Evolutionary conservation across 2,888 invertebrate species (phyloP).

Genomic region (Octodonta nipae): DNA sequence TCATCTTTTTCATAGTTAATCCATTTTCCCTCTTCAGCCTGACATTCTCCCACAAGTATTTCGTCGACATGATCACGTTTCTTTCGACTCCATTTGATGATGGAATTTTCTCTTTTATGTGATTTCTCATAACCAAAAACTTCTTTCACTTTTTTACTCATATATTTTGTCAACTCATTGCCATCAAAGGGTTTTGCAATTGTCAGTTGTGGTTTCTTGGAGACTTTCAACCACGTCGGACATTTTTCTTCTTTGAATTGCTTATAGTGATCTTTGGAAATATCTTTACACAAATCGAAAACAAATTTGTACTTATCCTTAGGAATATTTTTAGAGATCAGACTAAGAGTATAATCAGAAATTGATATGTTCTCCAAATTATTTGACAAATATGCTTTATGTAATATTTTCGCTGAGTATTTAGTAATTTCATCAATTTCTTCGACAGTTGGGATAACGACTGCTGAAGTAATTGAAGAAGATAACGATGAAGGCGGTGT

Average conservation of each 20-base stretch:
- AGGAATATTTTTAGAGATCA: constrained; percentile 26
- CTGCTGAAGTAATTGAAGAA: neutral
- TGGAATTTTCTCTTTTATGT: constrained; percentile 41
- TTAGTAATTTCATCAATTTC: constrained; percentile 37
- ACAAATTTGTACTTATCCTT: constrained; percentile 45
- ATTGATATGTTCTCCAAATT: constrained; percentile 25
- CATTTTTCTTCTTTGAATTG: constrained; percentile 31
- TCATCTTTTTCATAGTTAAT: constrained; percentile 61
- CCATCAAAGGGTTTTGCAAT: constrained; percentile 37
- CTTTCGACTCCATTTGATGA: constrained; percentile 49
- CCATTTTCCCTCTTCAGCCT: constrained; percentile 61
- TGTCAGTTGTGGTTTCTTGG: constrained; percentile 28
- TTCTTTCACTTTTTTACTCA: constrained; percentile 40
- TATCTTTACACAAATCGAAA: constrained; percentile 49
- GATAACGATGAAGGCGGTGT: constrained; percentile 42
- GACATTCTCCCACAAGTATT: constrained; percentile 54
- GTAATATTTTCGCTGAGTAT: constrained; percentile 36
- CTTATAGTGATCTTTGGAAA: constrained; percentile 40
- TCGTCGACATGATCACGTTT: constrained; percentile 59
- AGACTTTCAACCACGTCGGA: constrained; percentile 40
- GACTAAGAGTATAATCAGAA: constrained; percentile 25
- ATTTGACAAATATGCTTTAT: constrained; percentile 31
- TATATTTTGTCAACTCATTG: constrained; percentile 38
- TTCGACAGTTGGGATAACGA: constrained; percentile 35
- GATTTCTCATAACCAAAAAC: constrained; percentile 41